Percentiles rank a stretch among this genome's conserved stretches.
Evolutionary conservation across 2,797 vertebrate genomes (phyloP).

Genomic region (Artibeus lituratus): DNA sequence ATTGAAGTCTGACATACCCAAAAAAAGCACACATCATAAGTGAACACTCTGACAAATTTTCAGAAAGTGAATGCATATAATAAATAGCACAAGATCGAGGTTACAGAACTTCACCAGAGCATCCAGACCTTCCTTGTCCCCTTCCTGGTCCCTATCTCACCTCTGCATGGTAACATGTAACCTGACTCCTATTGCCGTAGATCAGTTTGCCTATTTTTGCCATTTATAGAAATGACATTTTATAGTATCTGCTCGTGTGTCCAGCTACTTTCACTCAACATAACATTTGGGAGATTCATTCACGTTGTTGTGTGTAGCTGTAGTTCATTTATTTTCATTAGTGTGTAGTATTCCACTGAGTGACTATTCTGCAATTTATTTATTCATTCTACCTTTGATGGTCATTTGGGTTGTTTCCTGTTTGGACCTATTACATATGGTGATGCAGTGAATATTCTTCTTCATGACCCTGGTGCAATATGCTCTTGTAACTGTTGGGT

Average conservation of each 20-base stretch:
- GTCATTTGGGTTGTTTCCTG: neutral
- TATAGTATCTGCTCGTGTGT: neutral
- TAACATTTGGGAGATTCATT: neutral
- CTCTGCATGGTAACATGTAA: neutral
- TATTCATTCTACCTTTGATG: neutral
- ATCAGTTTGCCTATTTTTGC: neutral
- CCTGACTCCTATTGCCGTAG: neutral
- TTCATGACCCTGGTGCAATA: neutral
- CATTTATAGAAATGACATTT: neutral
- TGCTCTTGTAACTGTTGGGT: neutral
- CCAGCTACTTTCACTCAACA: neutral
- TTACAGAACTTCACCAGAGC: neutral
- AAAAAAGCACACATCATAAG: neutral
- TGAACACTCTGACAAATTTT: neutral
- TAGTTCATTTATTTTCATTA: neutral
- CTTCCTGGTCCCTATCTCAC: neutral
- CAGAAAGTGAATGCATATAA: neutral
- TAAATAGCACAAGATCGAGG: neutral
- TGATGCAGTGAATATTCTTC: neutral
- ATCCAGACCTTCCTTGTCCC: neutral
- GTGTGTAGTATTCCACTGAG: neutral
- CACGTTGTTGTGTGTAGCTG: neutral
- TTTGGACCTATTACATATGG: neutral
- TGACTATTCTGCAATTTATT: neutral
- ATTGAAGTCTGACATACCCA: conserved; percentile 3